Base-by-base conservation (phyloP, 1,140 invertebrate species). In the Pectinophora gossypiella region DNA sequence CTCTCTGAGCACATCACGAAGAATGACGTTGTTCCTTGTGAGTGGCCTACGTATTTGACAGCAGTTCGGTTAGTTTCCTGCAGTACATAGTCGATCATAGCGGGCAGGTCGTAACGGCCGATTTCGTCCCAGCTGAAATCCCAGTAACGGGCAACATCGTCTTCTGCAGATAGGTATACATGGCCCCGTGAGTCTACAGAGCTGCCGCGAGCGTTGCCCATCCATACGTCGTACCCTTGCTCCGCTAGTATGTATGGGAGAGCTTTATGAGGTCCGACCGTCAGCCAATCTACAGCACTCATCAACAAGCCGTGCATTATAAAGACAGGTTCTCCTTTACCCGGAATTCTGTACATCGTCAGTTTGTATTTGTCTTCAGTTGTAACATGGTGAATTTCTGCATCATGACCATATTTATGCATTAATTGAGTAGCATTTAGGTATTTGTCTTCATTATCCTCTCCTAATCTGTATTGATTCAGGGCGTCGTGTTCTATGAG, bases 151-250 rank as follows among this genome's bases (percentile, higher is more conserved):
- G 64, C 48, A 6, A 85, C 64, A 43, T 91, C 79, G 64, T 91
- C 89, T 32, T 9, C 9, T n/a, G n/a, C 9, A 35, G 86, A 76
- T 81, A 85, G 84, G n/a, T 62, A 76, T 2, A 74, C 74, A 69
- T 91, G 91, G 42, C 84, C 84, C 53, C 85, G 80, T 0, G 90
- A 91, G 65, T 93, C 93, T 32, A 32, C 27, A 15, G 64, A 76
- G 58, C 90, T 93, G 7, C 93, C 92, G 54, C 93, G 84, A 3
- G 86, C 82, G 63, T 94, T 94, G 1, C 91, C 91, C 54, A 94
- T 60, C 92, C 92, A 94, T 19, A 95, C 93, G 76, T 95, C 94
- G 59, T 91, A 94, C 0, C 94, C 93, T 1, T 87, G 88, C 68
- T 95, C 92, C 3, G 91, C 91, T 49, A 94, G 80, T 23, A 90